These are phyloP conservation scores for Prionace glauca DNA, from an alignment of 2,797 vertebrate species.

Conservation along the genomic window DNA sequence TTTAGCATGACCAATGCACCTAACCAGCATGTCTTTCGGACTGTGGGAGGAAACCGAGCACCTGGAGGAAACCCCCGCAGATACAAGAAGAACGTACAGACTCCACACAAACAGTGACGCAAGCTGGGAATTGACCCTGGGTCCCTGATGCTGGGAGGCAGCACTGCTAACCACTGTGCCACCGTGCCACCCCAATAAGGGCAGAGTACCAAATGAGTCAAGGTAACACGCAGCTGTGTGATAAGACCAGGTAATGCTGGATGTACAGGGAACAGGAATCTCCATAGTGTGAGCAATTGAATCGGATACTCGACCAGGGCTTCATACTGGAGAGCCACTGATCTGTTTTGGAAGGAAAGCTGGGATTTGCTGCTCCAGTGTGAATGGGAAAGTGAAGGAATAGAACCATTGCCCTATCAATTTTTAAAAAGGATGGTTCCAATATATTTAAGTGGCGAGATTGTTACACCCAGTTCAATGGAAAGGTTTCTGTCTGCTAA, in stretches of 20 bases:
- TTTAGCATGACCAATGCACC: too few species aligned
- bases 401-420: not conserved
- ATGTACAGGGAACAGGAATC: not conserved
- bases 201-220: not conserved
- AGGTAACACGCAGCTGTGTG: not conserved
- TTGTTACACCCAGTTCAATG: too few species aligned
- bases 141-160: too few species aligned
- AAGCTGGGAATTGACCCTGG: too few species aligned
- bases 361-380: not conserved
- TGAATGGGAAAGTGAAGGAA: not conserved
- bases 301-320: not conserved
- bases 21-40: too few species aligned
- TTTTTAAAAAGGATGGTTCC: not conserved
- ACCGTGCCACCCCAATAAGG: not conserved
- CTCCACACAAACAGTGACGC: too few species aligned
- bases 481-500: not conserved
- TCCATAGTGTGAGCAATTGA: not conserved
- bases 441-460: not conserved
- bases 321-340: not conserved
- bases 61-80: too few species aligned
- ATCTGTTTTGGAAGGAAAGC: not conserved
- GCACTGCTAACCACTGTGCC: too few species aligned
- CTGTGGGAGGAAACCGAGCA: too few species aligned
- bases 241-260: not conserved
- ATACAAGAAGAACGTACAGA: too few species aligned